Evolutionary conservation across 1,140 invertebrate genomes (phyloP).

Genomic region (Pemphigus obesinymphae): DNA sequence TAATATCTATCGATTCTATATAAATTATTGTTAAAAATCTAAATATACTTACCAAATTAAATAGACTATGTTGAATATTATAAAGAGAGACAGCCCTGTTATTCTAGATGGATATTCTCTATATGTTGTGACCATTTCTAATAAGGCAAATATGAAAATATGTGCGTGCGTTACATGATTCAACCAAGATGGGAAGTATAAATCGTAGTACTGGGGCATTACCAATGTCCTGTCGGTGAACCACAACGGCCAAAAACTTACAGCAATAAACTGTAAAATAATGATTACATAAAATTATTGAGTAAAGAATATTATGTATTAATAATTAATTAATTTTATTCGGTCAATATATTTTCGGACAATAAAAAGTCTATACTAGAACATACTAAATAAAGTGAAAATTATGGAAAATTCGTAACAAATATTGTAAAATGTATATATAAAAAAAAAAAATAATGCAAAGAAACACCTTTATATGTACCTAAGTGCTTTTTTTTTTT

Average conservation of each 20-base stretch:
- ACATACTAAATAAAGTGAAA: too few species aligned
- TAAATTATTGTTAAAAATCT: not conserved
- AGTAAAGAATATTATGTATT: too few species aligned
- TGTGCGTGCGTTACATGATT: constrained; percentile 86
- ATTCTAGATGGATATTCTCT: constrained; percentile 65
- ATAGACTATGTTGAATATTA: constrained; percentile 63
- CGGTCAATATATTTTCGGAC: too few species aligned
- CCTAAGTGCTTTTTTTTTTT: too few species aligned
- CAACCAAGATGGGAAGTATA: constrained; percentile 74
- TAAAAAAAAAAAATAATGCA: too few species aligned
- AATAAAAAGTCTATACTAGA: too few species aligned
- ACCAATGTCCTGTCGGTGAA: constrained; percentile 77
- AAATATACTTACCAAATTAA: constrained; percentile 59
- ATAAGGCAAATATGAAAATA: constrained; percentile 64
- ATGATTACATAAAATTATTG: not conserved
- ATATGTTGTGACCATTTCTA: constrained; percentile 68
- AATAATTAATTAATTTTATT: too few species aligned
- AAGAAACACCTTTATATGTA: too few species aligned
- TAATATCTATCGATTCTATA: too few species aligned
- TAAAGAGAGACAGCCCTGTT: constrained; percentile 57
- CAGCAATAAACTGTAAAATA: constrained; percentile 67
- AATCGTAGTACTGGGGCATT: constrained; percentile 72
- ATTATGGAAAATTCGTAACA: too few species aligned
- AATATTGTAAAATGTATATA: too few species aligned
- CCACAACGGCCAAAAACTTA: constrained; percentile 83